Evolutionary conservation across 2,888 invertebrate genomes (phyloP), one percentile per base, ranked within the genome.

Genomic region (Ceriagrion tenellum): DNA sequence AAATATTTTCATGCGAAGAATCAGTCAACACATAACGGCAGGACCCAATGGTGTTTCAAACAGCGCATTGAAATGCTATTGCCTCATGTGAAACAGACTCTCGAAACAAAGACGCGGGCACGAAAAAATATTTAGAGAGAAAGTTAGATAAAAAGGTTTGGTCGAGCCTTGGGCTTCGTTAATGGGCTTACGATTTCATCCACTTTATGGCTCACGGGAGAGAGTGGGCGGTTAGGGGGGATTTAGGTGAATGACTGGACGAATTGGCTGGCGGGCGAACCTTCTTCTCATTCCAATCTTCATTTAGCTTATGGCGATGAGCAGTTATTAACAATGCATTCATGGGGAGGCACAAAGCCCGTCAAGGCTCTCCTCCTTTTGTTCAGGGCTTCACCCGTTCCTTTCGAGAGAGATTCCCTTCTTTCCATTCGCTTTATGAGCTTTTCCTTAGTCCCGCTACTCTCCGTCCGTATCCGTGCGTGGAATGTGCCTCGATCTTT

Each of bases 271-370:
- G 30, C 18, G 35, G 26, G 81, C 69, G 18, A 8, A 26, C 69
- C 59, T 59, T 69, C n/a, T n/a, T 23, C 35, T 26, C 81, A 35
- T 81, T 81, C 81, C 81, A 81, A 81, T 35, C 81, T 35, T 35
- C 35, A 35, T 81, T 81, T 35, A 30, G 81, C 81, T 81, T 35
- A 81, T 81, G 81, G 81, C 81, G 30, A 16, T 81, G 35, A 81
- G 81, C 81, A 81, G 81, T 81, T 81, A 81, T 81, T 81, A 81
- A 81, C 35, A 30, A 81, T 81, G 81, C 35, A 81, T 81, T 81
- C 81, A 81, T 26, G 81, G 81, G 81, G 26, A 1, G 26, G 47
- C 10, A 1, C 59, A 6, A 20, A 81, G 16, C 30, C 81, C 81
- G 35, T 81, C 81, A 81, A 81, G 35, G 81, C 81, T 81, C 35